A percentile compares a stretch with the other conserved stretches of the same genome.
These are phyloP conservation scores for Xanthorhoe spadicearia DNA, from an alignment of 2,888 invertebrate species.

Conservation along the genomic window DNA sequence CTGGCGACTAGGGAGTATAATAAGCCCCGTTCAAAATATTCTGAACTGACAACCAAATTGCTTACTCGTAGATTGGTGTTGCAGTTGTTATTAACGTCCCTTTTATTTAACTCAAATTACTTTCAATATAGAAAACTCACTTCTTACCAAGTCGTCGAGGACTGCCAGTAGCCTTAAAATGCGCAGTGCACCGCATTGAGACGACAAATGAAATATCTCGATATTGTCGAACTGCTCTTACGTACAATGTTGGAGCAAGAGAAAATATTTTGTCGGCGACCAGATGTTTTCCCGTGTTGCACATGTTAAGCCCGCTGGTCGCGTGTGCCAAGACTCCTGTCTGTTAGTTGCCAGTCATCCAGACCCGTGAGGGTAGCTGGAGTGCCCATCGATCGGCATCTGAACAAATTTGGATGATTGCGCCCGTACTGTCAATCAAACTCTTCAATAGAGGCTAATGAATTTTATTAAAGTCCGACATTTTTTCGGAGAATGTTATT, in stretches of 20 bases:
- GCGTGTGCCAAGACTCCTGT: conserved; percentile 12
- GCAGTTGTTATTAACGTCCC: not conserved
- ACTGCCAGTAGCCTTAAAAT: no score
- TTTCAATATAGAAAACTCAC: not conserved
- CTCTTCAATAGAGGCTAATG: conserved; percentile 57
- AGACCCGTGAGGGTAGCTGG: conserved; percentile 50
- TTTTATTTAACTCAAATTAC: no score
- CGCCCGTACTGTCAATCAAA: conserved; percentile 62
- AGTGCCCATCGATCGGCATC: conserved; percentile 61
- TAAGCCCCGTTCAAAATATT: not conserved
- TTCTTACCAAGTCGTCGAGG: not conserved
- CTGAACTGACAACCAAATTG: not conserved
- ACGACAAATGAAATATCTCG: no score
- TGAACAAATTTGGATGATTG: conserved; percentile 72
- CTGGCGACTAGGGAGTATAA: conserved; percentile 3
- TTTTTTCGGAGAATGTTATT: conserved; percentile 46
- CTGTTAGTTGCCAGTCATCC: conserved; percentile 48
- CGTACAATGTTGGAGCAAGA: no score
- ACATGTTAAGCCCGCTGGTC: no score
- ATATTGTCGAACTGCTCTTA: no score
- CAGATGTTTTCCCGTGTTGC: no score
- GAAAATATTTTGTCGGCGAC: no score
- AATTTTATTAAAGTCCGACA: conserved; percentile 59
- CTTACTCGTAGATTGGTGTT: not conserved
- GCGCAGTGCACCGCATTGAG: no score